Percentiles rank a stretch among this genome's conserved stretches.
phyloP scores from a whole-genome alignment of 2,797 vertebrate species.

The Typhlichthys subterraneus region DNA sequence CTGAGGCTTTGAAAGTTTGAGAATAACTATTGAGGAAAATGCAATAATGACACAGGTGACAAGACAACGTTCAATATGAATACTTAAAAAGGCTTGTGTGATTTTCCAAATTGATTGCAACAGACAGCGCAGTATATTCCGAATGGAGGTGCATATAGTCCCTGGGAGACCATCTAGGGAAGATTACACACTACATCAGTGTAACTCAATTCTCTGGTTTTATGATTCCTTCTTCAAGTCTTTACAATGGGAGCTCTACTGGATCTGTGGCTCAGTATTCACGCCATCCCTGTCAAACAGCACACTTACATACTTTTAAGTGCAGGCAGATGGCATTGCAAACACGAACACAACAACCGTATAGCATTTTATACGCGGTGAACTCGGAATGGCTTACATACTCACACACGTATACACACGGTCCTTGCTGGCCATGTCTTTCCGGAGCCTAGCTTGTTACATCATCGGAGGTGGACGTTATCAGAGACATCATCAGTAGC shows the following conservation, averaged over 20 bases:
- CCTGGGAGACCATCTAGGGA: constrained; percentile 39
- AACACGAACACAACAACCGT: constrained; percentile 6
- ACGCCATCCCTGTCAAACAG: background rate
- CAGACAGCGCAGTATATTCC: constrained; percentile 14
- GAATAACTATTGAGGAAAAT: constrained; percentile 9
- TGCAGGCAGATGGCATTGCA: constrained; percentile 30
- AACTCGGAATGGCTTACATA: constrained; percentile 10
- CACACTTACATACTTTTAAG: constrained; percentile 3
- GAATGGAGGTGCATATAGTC: constrained; percentile 22
- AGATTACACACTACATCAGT: constrained; percentile 46
- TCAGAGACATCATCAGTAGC: constrained; percentile 73
- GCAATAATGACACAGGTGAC: constrained; percentile 13
- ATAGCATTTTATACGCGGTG: constrained; percentile 22
- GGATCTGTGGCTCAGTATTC: constrained; percentile 32
- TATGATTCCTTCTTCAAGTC: constrained; percentile 27
- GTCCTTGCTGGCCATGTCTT: constrained; percentile 48
- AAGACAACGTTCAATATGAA: constrained; percentile 15
- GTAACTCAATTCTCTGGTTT: constrained; percentile 39
- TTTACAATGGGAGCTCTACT: constrained; percentile 42
- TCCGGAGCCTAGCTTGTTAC: constrained; percentile 68
- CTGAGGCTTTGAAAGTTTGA: constrained; percentile 26
- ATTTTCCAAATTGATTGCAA: constrained; percentile 30
- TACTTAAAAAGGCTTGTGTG: constrained; percentile 21
- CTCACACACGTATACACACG: constrained; percentile 35
- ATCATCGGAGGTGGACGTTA: constrained; percentile 74